A percentile compares a stretch with the other conserved stretches of the same genome.
Conservation (phyloP, 2,888 invertebrate genomes). For the Leptinotarsa peninsularis region DNA sequence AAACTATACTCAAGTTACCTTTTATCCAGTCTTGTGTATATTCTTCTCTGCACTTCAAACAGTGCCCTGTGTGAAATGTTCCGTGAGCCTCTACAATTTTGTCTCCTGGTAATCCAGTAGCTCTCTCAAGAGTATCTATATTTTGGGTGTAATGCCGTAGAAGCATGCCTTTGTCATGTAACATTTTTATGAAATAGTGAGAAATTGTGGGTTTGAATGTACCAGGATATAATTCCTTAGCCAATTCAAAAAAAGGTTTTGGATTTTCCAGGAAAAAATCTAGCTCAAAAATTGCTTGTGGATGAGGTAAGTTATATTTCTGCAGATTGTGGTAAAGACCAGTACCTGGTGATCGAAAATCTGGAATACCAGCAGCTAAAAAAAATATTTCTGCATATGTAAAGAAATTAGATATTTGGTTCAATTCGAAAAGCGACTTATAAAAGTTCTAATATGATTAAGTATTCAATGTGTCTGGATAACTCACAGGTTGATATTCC, state of each 20-base stretch:
- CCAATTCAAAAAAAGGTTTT: constrained; percentile 90
- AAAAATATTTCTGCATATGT: neutral
- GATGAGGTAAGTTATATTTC: constrained; percentile 91
- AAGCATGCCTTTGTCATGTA: constrained; percentile 84
- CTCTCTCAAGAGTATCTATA: constrained; percentile 91
- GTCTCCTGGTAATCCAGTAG: constrained; percentile 85
- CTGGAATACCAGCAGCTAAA: constrained; percentile 94
- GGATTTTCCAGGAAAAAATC: constrained; percentile 90
- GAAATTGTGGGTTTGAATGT: constrained; percentile 88
- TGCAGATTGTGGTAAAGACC: constrained; percentile 92
- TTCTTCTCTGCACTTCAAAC: constrained; percentile 79
- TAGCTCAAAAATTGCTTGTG: constrained; percentile 92
- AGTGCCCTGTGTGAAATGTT: constrained; percentile 89
- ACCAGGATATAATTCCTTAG: constrained; percentile 90
- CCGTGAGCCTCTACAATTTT: constrained; percentile 96
- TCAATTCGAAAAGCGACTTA: no score
- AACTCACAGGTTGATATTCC: constrained; percentile 94
- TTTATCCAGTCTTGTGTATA: constrained; percentile 89
- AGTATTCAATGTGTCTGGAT: constrained; percentile 2
- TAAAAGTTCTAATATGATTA: no score
- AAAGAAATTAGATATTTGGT: no score
- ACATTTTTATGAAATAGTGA: constrained; percentile 89
- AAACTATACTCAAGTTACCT: constrained; percentile 67
- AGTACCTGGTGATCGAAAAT: constrained; percentile 92
- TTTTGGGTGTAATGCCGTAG: constrained; percentile 89